Percentiles rank a stretch among this genome's conserved stretches.
Evolutionary conservation across 2,888 invertebrate species (phyloP).

Genomic region (Philonicus albiceps): DNA sequence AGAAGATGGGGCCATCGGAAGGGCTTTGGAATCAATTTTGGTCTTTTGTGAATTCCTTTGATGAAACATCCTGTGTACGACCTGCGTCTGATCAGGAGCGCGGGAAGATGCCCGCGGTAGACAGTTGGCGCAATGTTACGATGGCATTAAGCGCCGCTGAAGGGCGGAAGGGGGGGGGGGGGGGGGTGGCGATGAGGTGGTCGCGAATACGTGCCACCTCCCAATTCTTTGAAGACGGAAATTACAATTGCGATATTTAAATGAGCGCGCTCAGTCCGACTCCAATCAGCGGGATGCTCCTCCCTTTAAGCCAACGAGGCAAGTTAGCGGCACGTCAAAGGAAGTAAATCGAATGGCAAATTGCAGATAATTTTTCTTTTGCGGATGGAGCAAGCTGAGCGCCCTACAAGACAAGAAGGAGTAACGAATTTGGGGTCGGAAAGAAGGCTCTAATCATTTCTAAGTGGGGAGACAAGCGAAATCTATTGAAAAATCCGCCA

Average conservation of each 20-base stretch:
- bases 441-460: conserved; percentile 5
- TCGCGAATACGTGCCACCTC: not conserved
- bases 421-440: not conserved
- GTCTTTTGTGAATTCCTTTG: conserved; percentile 1
- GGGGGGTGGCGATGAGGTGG: not conserved
- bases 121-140: not conserved
- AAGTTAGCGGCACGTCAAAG: not conserved
- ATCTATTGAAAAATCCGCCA: not conserved
- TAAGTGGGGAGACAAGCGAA: conserved; percentile 3
- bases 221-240: conserved; percentile 14
- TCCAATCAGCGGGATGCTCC: conserved; percentile 18
- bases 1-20: not conserved
- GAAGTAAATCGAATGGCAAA: conserved; percentile 43
- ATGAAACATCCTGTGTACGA: not conserved
- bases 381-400: not conserved
- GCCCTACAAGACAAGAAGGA: not conserved
- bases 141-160: not conserved
- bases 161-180: no score
- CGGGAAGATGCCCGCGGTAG: not conserved
- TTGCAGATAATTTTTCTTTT: conserved; percentile 34
- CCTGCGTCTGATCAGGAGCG: not conserved
- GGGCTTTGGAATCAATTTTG: not conserved
- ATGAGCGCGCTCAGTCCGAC: not conserved
- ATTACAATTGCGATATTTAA: conserved; percentile 35
- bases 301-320: not conserved